Conservation (phyloP, 2,797 vertebrate species). For the Ispidina picta region DNA sequence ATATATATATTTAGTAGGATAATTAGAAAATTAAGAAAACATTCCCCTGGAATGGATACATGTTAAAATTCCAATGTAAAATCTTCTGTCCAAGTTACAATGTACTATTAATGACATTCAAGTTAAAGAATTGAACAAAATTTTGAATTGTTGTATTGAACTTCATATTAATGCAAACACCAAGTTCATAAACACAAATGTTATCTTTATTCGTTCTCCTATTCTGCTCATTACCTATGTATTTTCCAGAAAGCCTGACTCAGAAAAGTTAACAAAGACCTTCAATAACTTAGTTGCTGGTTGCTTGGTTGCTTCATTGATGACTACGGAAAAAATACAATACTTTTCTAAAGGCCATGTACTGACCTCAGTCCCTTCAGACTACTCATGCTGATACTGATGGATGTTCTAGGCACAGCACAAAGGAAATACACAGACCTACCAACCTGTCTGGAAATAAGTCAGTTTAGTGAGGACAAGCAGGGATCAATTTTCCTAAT, state of each 20-base stretch:
- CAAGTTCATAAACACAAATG: not conserved
- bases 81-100: not conserved
- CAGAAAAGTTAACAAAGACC: not conserved
- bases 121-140: not conserved
- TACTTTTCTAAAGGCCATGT: not conserved
- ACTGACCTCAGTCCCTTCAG: not conserved
- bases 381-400: not conserved
- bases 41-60: not conserved
- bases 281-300: not conserved
- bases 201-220: not conserved
- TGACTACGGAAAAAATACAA: not conserved
- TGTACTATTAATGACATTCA: not conserved
- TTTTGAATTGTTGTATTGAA: not conserved
- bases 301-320: not conserved
- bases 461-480: not conserved
- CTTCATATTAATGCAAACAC: not conserved
- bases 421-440: not conserved
- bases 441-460: not conserved
- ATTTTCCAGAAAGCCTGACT: not conserved
- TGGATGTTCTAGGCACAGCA: not conserved
- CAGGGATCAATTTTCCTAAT: not conserved
- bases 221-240: not conserved
- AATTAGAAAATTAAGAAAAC: not conserved
- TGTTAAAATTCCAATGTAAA: not conserved
- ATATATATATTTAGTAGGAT: not conserved